Evolutionary conservation across 2,113 vertebrate genomes (phyloP).

Genomic region (Anser brachyrhynchus): DNA sequence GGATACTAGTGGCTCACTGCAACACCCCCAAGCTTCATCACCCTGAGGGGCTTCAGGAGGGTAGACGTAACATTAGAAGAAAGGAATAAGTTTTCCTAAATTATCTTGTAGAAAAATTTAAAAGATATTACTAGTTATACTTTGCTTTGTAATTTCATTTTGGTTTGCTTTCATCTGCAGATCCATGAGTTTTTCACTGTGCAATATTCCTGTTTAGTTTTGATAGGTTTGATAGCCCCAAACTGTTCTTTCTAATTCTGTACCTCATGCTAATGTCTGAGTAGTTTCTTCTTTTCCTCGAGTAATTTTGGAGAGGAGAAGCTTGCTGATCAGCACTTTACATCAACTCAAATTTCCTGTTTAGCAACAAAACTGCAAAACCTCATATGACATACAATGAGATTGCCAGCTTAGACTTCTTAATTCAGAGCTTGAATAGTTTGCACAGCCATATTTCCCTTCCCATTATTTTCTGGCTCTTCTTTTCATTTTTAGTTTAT

Average conservation of each 20-base stretch:
- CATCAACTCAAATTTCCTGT: background rate
- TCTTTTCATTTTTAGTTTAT: background rate
- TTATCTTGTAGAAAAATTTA: background rate
- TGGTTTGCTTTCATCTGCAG: background rate
- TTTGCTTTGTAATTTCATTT: background rate
- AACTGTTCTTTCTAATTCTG: background rate
- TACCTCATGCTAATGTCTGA: background rate
- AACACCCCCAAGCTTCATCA: background rate
- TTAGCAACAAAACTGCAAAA: background rate
- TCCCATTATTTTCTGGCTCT: background rate
- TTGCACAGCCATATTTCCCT: background rate
- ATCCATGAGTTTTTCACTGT: background rate
- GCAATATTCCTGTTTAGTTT: background rate
- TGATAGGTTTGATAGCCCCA: background rate
- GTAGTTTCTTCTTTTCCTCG: background rate
- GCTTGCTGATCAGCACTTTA: background rate
- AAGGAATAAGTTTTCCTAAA: background rate
- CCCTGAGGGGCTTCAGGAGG: rapidly evolving
- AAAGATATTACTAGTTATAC: background rate
- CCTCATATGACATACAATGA: background rate
- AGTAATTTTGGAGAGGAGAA: background rate
- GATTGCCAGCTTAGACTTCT: background rate
- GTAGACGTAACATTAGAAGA: background rate
- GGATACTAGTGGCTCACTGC: background rate
- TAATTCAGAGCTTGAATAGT: background rate